phyloP scores from a whole-genome alignment of 2,888 invertebrate genomes.

The Taenaris catops region DNA sequence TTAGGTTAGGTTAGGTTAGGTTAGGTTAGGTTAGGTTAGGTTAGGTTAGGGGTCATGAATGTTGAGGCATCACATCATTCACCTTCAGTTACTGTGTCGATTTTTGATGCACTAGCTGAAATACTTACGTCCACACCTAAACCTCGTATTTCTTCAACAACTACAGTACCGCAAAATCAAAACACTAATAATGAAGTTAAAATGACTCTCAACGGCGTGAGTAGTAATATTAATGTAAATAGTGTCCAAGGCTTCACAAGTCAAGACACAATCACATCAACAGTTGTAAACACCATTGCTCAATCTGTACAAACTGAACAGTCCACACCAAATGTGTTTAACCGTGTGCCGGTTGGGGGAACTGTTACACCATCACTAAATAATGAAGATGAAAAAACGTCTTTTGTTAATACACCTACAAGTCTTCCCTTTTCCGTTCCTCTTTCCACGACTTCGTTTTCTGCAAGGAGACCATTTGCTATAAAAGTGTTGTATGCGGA shows the following conservation, averaged over 20 bases:
- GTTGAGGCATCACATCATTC: constrained; percentile 79
- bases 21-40: too few species aligned
- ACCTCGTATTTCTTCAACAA: constrained; percentile 55
- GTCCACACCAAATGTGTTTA: constrained; percentile 70
- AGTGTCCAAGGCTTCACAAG: constrained; percentile 52
- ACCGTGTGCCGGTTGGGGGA: constrained; percentile 63
- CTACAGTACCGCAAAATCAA: constrained; percentile 58
- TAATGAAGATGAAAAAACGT: constrained; percentile 41
- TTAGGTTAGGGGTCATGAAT: constrained; percentile 70
- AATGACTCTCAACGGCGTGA: constrained; percentile 72
- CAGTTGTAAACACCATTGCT: constrained; percentile 61
- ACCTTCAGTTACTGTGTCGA: constrained; percentile 79
- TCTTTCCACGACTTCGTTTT: constrained; percentile 55
- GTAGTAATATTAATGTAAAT: constrained; percentile 74
- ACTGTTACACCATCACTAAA: constrained; percentile 58
- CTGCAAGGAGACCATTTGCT: constrained; percentile 72
- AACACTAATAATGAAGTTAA: constrained; percentile 54
- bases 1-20: too few species aligned
- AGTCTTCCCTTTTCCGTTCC: constrained; percentile 33
- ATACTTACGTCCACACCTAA: constrained; percentile 76
- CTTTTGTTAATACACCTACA: constrained; percentile 49
- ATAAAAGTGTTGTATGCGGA: constrained; percentile 69
- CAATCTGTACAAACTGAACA: constrained; percentile 73
- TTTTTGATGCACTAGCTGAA: constrained; percentile 80
- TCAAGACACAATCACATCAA: constrained; percentile 48